Evolutionary conservation across 1,140 invertebrate species (phyloP).

Genomic region (Drosophila varians): DNA sequence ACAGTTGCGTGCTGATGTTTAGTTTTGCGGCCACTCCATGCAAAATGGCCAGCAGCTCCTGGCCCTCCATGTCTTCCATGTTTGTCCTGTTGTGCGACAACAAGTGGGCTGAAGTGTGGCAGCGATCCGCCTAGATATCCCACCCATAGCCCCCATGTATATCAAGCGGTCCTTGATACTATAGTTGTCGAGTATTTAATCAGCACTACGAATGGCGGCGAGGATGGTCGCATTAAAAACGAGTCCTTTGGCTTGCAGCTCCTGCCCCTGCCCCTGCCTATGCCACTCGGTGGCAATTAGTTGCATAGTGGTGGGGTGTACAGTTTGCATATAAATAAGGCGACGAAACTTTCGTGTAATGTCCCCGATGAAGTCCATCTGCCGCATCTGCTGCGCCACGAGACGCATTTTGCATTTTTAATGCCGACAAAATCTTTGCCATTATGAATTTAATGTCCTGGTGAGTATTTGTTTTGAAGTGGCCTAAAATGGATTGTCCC

Average conservation of each 20-base stretch:
- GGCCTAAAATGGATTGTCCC: constrained; percentile 11
- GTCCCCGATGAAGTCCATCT: constrained; percentile 49
- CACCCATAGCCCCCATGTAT: constrained; percentile 13
- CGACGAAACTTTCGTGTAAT: constrained; percentile 58
- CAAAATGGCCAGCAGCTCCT: constrained; percentile 29
- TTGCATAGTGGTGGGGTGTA: constrained; percentile 35
- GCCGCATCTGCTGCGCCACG: constrained; percentile 20
- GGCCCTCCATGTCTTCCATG: too few relatives aligned
- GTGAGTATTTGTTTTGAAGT: constrained; percentile 8
- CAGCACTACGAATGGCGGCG: constrained; percentile 43
- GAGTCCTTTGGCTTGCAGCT: not conserved
- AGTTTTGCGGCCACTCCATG: constrained; percentile 40
- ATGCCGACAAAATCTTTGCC: constrained; percentile 40
- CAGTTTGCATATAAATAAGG: constrained; percentile 63
- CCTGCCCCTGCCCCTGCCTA: not conserved
- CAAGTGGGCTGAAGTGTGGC: constrained; percentile 29
- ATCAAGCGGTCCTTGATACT: constrained; percentile 35
- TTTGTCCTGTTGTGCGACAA: constrained; percentile 37
- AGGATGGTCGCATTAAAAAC: too few relatives aligned
- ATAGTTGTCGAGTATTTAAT: constrained; percentile 63
- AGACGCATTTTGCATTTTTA: constrained; percentile 64
- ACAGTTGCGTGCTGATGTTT: constrained; percentile 47
- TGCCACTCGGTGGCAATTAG: constrained; percentile 31
- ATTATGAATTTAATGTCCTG: constrained; percentile 46
- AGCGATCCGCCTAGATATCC: constrained; percentile 18